Conservation (phyloP, 2,113 vertebrate species). For the Rafetus swinhoei region DNA sequence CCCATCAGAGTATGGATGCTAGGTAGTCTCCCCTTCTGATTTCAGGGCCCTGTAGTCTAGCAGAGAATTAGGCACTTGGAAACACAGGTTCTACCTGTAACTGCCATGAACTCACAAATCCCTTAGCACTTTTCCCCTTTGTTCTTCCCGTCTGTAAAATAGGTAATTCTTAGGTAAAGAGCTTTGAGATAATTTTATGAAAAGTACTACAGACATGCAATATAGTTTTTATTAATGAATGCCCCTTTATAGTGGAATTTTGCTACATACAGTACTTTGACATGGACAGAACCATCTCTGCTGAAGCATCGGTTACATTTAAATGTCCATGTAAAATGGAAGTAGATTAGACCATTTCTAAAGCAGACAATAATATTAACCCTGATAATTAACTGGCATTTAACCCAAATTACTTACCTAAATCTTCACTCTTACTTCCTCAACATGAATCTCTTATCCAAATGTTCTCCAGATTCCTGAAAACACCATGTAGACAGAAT, state of each 20-base stretch:
- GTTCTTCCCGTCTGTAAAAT: background rate
- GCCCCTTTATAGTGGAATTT: background rate
- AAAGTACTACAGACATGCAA: background rate
- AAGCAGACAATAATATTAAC: background rate
- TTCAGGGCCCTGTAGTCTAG: background rate
- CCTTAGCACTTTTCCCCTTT: background rate
- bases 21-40: background rate
- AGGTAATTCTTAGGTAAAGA: background rate
- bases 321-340: background rate
- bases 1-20: background rate
- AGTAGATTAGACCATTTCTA: background rate
- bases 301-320: background rate
- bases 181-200: background rate
- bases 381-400: background rate
- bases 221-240: background rate
- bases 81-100: background rate
- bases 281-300: background rate
- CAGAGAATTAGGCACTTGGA: background rate
- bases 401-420: background rate
- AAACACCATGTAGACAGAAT: too few relatives aligned
- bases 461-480: background rate
- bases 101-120: background rate
- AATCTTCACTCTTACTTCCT: background rate
- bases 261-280: background rate
- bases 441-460: background rate